These are phyloP conservation scores for Gnathonemus echidnorhynchus DNA, from an alignment of 2,113 vertebrate species.

Conservation along the genomic window DNA sequence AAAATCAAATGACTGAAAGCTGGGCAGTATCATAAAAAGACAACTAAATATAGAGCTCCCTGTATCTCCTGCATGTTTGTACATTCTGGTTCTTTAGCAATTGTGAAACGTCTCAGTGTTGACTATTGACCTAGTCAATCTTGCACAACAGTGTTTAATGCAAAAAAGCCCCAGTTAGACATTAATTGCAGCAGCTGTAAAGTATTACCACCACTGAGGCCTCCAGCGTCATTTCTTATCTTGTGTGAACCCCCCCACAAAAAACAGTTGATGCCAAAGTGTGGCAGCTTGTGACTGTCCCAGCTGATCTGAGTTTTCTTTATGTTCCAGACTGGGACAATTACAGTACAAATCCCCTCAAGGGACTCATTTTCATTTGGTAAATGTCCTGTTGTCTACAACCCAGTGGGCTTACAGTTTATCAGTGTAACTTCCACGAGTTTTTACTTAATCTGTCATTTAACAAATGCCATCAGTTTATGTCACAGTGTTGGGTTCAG, in stretches of 20 bases:
- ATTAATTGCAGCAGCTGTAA: background rate
- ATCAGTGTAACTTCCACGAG: background rate
- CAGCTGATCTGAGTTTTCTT: background rate
- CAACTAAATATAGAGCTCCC: background rate
- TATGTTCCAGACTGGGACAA: background rate
- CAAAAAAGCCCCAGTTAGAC: background rate
- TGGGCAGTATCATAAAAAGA: background rate
- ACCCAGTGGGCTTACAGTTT: background rate
- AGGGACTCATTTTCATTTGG: background rate
- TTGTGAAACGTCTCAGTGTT: background rate
- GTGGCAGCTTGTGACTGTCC: background rate
- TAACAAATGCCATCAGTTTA: background rate
- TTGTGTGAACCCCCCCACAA: background rate
- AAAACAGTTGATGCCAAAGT: background rate
- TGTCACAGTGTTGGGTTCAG: background rate
- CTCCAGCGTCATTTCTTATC: background rate
- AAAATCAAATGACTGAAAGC: background rate
- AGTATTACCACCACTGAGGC: background rate
- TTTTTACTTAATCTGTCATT: background rate
- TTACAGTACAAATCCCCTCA: background rate
- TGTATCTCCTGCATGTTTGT: background rate
- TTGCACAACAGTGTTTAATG: background rate
- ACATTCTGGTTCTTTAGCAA: background rate
- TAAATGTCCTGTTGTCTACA: background rate
- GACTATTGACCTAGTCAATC: background rate